These are phyloP conservation scores for Mormoops blainvillei DNA, from an alignment of 2,113 vertebrate species.

Conservation along the genomic window DNA sequence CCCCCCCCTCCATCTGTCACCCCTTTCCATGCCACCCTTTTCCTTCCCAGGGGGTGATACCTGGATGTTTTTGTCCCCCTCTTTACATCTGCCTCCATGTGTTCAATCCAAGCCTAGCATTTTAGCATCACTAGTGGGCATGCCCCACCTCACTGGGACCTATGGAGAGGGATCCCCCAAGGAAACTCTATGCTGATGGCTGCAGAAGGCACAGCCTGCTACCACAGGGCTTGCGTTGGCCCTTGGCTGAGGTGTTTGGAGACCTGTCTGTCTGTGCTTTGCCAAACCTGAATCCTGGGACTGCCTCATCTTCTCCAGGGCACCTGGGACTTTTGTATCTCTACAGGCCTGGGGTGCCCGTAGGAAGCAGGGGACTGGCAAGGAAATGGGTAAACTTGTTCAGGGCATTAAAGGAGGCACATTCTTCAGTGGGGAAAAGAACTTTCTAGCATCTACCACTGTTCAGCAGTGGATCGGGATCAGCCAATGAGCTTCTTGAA, in stretches of 20 bases:
- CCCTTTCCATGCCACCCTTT: slow-evolving; percentile 37
- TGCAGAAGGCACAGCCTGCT: not conserved
- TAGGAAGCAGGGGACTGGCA: not conserved
- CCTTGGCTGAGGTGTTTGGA: not conserved
- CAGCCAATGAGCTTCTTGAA: not conserved
- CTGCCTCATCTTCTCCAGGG: not conserved
- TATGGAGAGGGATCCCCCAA: not conserved
- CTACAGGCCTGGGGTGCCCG: not conserved
- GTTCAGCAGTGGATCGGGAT: not conserved
- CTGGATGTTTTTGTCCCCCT: slow-evolving; percentile 31
- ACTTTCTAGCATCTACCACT: not conserved
- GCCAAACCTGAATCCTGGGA: slow-evolving; percentile 8
- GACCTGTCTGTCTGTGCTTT: slow-evolving; percentile 13
- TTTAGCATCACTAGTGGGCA: not conserved
- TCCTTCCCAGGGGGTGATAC: not conserved
- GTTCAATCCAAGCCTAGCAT: not conserved
- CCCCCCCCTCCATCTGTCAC: slow-evolving; percentile 55
- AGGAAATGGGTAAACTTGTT: not conserved
- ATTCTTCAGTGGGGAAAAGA: not conserved
- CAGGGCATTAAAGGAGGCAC: not conserved
- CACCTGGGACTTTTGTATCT: not conserved
- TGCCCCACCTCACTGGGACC: not conserved
- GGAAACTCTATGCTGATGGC: not conserved
- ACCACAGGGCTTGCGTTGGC: not conserved
- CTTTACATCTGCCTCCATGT: not conserved